Evolutionary conservation across 2,113 vertebrate species (phyloP).

Genomic region (Patagioenas fasciata): DNA sequence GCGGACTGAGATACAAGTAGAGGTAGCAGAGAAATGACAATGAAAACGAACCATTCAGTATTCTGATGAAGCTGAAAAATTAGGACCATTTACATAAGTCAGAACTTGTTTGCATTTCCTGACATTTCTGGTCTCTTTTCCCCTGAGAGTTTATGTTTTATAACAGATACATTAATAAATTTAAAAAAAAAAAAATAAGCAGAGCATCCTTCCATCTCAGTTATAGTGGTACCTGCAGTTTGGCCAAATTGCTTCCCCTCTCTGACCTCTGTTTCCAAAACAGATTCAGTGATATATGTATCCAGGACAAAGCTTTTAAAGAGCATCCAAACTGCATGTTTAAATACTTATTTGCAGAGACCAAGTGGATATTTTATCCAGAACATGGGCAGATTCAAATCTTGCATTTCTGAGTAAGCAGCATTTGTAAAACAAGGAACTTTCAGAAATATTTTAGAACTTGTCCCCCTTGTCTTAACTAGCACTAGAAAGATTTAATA

Average conservation of each 20-base stretch:
- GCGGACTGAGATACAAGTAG: not conserved
- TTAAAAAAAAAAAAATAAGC: not conserved
- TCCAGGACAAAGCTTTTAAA: not conserved
- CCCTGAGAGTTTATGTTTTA: not conserved
- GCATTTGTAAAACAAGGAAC: not conserved
- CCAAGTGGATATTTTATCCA: not conserved
- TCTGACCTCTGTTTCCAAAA: not conserved
- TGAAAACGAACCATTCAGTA: not conserved
- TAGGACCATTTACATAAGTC: not conserved
- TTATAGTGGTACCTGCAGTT: not conserved
- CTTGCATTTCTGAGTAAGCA: not conserved
- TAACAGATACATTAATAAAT: not conserved
- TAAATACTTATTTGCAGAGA: not conserved
- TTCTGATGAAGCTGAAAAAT: conserved; percentile 1
- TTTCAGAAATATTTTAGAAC: not conserved
- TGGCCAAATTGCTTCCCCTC: not conserved
- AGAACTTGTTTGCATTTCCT: conserved; percentile 23
- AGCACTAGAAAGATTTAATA: not conserved
- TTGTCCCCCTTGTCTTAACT: not conserved
- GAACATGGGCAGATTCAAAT: not conserved
- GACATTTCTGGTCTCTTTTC: not conserved
- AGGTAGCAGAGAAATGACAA: not conserved
- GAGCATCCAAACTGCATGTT: not conserved
- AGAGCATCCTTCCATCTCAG: not conserved
- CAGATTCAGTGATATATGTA: not conserved